phyloP scores from a whole-genome alignment of 2,797 vertebrate genomes.

The Artibeus jamaicensis region DNA sequence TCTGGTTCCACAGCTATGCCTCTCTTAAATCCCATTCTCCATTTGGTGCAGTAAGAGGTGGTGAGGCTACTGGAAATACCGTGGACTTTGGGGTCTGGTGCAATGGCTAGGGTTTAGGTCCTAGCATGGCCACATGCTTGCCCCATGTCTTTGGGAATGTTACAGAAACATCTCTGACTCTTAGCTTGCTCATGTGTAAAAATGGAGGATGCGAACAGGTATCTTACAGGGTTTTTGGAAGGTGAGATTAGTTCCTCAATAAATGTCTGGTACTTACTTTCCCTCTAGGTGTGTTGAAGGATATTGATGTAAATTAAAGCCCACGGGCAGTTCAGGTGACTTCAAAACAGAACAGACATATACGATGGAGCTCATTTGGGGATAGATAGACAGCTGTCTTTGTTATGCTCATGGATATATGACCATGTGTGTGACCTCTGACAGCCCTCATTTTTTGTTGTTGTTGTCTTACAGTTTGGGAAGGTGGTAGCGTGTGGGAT shows the following conservation, averaged over 20 bases:
- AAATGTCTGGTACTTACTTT: not conserved
- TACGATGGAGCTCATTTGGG: not conserved
- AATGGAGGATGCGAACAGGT: not conserved
- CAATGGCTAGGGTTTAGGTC: not conserved
- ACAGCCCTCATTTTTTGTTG: not conserved
- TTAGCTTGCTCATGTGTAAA: conserved; percentile 19
- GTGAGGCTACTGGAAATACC: not conserved
- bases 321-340: not conserved
- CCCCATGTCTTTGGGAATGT: not conserved
- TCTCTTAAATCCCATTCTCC: not conserved
- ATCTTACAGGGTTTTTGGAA: not conserved
- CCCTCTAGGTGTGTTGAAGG: not conserved
- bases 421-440: not conserved
- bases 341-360: not conserved
- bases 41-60: not conserved
- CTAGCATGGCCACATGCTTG: not conserved
- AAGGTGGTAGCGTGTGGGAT: conserved; percentile 98
- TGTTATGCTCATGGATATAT: not conserved
- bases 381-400: not conserved
- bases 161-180: not conserved
- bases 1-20: not conserved
- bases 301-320: not conserved
- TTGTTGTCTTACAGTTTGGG: conserved; percentile 89
- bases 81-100: not conserved
- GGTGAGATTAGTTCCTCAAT: not conserved